Conservation (phyloP, 2,797 vertebrate genomes). For the Graptemys geographica region DNA sequence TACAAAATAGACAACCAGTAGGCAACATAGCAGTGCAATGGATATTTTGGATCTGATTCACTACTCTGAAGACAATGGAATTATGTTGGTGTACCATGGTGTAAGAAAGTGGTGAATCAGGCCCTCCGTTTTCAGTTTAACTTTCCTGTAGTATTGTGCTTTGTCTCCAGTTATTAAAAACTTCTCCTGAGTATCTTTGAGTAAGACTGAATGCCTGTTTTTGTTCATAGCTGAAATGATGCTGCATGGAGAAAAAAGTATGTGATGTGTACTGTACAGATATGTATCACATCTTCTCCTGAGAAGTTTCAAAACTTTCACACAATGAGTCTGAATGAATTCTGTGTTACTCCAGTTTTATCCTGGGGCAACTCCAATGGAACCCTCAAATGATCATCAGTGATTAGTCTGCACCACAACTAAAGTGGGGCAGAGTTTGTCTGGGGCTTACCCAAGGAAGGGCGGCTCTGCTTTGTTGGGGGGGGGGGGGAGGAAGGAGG, state of each 20-base stretch:
- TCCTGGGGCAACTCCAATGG: neutral
- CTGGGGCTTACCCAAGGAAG: too few species aligned
- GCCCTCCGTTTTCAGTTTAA: neutral
- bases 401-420: too few species aligned
- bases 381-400: neutral
- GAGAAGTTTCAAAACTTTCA: neutral
- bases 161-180: neutral
- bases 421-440: too few species aligned
- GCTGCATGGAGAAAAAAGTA: rapidly evolving
- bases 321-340: neutral
- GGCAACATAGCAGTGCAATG: neutral
- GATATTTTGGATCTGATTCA: neutral
- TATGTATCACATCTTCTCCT: neutral
- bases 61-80: rapidly evolving
- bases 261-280: rapidly evolving
- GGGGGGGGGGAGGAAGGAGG: too few species aligned
- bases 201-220: neutral
- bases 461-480: too few species aligned
- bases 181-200: neutral
- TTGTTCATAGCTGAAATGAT: neutral
- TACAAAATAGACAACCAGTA: neutral
- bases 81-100: neutral
- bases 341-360: neutral
- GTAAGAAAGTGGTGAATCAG: neutral
- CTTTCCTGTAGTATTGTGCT: neutral